Percentiles rank a stretch among this genome's conserved stretches.
Evolutionary conservation across 2,113 vertebrate genomes (phyloP).

Genomic region (Rostratula benghalensis): DNA sequence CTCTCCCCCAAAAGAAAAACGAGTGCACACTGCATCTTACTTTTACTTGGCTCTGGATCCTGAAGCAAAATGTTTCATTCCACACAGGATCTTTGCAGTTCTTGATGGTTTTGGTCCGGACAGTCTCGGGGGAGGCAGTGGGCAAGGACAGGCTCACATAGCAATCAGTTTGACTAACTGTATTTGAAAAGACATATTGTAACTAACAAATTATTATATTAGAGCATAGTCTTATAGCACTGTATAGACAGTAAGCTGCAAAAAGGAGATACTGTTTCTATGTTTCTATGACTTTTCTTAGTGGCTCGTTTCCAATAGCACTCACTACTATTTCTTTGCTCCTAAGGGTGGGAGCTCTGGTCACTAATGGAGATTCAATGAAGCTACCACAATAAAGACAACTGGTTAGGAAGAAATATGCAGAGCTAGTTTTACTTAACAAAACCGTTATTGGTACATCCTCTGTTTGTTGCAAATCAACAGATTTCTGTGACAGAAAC

Average conservation of each 20-base stretch:
- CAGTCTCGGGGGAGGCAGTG: constrained; percentile 69
- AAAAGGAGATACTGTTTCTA: neutral
- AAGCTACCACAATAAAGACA: neutral
- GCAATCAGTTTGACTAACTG: constrained; percentile 80
- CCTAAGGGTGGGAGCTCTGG: neutral
- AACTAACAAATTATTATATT: neutral
- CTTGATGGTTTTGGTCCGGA: constrained; percentile 76
- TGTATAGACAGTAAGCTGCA: neutral
- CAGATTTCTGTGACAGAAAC: neutral
- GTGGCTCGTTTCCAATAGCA: neutral
- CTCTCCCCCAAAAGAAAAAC: neutral
- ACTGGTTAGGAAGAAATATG: neutral
- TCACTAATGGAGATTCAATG: neutral
- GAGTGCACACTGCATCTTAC: constrained; percentile 57
- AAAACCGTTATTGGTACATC: accelerated
- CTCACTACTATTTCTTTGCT: neutral
- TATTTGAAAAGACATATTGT: neutral
- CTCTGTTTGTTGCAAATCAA: neutral
- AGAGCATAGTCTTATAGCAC: neutral
- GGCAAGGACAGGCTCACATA: constrained; percentile 83
- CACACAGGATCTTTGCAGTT: constrained; percentile 82
- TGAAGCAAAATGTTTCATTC: constrained; percentile 86
- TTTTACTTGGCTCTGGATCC: constrained; percentile 80
- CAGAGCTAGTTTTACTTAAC: neutral
- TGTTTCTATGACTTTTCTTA: neutral